Evolutionary conservation across 2,888 invertebrate genomes (phyloP).

Genomic region (Drosophila meridionalis): DNA sequence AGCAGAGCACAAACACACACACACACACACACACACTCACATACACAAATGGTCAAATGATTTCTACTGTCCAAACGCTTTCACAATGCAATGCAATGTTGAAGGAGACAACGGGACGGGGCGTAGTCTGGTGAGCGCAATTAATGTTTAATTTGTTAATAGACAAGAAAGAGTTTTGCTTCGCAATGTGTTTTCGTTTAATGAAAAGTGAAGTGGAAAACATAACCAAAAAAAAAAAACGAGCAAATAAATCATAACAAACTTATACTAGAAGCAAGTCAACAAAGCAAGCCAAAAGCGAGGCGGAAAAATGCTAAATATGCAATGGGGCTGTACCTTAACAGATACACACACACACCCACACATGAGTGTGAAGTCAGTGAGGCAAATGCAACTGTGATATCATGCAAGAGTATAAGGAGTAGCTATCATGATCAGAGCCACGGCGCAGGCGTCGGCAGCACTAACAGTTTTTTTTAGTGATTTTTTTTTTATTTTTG

Average conservation of each 20-base stretch:
- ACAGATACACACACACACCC: slow-evolving; percentile 13
- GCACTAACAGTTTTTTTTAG: slow-evolving; percentile 39
- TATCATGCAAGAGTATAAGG: slow-evolving; percentile 28
- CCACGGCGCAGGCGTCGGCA: slow-evolving; percentile 7
- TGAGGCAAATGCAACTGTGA: slow-evolving; percentile 36
- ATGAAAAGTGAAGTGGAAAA: slow-evolving; percentile 59
- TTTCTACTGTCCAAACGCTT: slow-evolving; percentile 72
- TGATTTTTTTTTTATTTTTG: slow-evolving; percentile 36
- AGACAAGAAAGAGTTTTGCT: slow-evolving; percentile 72
- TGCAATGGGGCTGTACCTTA: slow-evolving; percentile 55
- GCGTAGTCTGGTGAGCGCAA: slow-evolving; percentile 48
- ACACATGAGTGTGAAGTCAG: slow-evolving; percentile 30
- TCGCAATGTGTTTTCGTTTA: slow-evolving; percentile 46
- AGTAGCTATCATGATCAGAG: slow-evolving; percentile 40
- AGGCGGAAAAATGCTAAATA: slow-evolving; percentile 41
- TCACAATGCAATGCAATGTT: slow-evolving; percentile 63
- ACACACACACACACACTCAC: slow-evolving; percentile 4
- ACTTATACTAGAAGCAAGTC: slow-evolving; percentile 38
- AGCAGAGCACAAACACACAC: slow-evolving; percentile 39
- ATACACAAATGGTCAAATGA: slow-evolving; percentile 73
- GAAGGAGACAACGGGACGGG: slow-evolving; percentile 38
- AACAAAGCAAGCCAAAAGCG: slow-evolving; percentile 25
- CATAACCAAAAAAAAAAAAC: slow-evolving; percentile 35
- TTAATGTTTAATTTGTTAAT: slow-evolving; percentile 75
- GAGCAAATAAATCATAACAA: slow-evolving; percentile 25